A percentile compares a stretch with the other conserved stretches of the same genome.
phyloP scores from a whole-genome alignment of 2,797 vertebrate genomes.

The Crocidura indochinensis region DNA sequence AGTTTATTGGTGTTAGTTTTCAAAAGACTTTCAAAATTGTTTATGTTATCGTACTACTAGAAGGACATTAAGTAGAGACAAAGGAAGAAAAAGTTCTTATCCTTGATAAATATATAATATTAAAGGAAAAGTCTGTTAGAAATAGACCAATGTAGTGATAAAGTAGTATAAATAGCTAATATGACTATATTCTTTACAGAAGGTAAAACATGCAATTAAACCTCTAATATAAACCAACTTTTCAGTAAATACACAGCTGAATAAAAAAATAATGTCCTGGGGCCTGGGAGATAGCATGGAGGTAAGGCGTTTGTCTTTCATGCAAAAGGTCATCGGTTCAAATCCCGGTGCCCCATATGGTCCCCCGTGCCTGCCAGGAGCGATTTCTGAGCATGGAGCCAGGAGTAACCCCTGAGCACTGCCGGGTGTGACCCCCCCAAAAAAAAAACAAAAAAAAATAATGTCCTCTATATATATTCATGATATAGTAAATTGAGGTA shows the following conservation, averaged over 20 bases:
- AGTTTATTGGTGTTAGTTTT: not conserved
- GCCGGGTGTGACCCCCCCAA: too few relatives aligned
- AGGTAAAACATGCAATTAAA: not conserved
- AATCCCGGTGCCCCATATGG: too few relatives aligned
- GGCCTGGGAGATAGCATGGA: too few relatives aligned
- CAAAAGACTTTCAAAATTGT: conserved; percentile 2
- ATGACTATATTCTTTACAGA: not conserved
- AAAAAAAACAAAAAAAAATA: too few relatives aligned
- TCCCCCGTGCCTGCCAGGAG: too few relatives aligned
- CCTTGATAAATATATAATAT: not conserved
- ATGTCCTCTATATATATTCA: not conserved
- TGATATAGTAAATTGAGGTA: not conserved
- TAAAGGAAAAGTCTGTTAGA: not conserved
- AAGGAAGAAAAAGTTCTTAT: not conserved
- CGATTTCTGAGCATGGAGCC: too few relatives aligned
- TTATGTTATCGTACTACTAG: not conserved
- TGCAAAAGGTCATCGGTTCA: too few relatives aligned
- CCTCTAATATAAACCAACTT: not conserved
- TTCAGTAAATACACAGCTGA: not conserved
- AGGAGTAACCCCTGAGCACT: too few relatives aligned
- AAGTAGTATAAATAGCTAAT: not conserved
- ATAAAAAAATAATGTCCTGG: not conserved
- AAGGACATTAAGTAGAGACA: conserved; percentile 11
- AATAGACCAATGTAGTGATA: not conserved
- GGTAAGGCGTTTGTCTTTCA: too few relatives aligned